These are phyloP conservation scores for Rhinichthys klamathensis DNA, from an alignment of 2,113 vertebrate species.

Conservation along the genomic window DNA sequence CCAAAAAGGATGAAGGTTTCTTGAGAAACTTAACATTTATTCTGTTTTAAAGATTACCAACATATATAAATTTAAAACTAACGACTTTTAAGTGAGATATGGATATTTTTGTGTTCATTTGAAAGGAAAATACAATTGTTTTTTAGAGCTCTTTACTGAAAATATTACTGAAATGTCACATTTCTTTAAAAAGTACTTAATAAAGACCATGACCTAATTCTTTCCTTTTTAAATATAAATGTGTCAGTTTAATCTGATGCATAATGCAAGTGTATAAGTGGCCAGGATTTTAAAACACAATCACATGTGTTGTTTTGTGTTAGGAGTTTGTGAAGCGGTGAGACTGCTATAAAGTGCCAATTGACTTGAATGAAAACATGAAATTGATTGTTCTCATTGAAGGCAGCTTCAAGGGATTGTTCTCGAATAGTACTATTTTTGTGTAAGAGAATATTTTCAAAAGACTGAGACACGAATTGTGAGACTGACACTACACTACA, in stretches of 20 bases:
- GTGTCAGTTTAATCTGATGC: background rate
- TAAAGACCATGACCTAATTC: background rate
- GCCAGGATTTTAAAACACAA: background rate
- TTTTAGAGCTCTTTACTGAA: too few species aligned
- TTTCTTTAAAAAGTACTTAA: too few species aligned
- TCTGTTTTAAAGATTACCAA: background rate
- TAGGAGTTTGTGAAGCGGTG: background rate
- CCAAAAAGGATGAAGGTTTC: background rate
- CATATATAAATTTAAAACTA: background rate
- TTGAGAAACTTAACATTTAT: background rate
- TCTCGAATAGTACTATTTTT: background rate
- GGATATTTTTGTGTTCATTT: background rate
- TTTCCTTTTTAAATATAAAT: conserved; percentile 48
- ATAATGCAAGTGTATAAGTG: conserved; percentile 25
- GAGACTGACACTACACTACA: background rate
- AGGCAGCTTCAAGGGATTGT: background rate
- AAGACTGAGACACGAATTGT: conserved; percentile 1
- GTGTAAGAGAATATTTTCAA: background rate
- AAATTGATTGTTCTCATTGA: background rate
- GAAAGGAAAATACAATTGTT: background rate
- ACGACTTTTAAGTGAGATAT: conserved; percentile 28
- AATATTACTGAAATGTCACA: too few species aligned
- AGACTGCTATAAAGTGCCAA: background rate
- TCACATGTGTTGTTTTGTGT: background rate
- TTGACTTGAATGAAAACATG: background rate